phyloP scores from a whole-genome alignment of 2,113 vertebrate genomes.

The Rhinolophus ferrumequinum region DNA sequence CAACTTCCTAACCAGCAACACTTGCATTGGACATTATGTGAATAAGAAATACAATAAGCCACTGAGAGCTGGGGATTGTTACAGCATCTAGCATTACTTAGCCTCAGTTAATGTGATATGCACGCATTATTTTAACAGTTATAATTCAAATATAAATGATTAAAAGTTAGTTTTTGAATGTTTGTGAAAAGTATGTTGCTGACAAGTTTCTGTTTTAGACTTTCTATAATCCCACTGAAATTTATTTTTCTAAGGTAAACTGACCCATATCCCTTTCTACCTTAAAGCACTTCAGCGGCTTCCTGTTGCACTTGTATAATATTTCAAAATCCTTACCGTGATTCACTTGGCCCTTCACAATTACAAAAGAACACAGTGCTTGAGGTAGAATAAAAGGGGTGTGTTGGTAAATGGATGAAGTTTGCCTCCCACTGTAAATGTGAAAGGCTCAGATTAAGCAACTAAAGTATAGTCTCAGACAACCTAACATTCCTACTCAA shows the following conservation, averaged over 20 bases:
- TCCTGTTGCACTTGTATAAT: background rate
- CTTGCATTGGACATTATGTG: background rate
- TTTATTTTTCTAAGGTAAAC: background rate
- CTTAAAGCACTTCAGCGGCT: background rate
- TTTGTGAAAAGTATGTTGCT: background rate
- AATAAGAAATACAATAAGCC: background rate
- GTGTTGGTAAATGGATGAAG: background rate
- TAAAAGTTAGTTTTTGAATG: background rate
- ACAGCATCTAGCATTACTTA: background rate
- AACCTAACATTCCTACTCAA: background rate
- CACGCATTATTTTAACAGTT: conserved; percentile 25
- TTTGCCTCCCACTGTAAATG: background rate
- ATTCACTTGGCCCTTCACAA: background rate
- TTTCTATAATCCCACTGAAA: background rate
- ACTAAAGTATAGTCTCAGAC: background rate
- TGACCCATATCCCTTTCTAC: background rate
- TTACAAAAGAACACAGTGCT: background rate
- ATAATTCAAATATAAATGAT: conserved; percentile 39
- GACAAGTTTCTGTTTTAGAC: background rate
- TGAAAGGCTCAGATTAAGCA: background rate
- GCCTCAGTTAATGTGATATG: background rate
- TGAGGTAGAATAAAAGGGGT: background rate
- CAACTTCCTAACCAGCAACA: background rate
- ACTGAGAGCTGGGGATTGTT: background rate
- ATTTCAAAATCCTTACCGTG: conserved; percentile 12